Percentiles rank a stretch among this genome's conserved stretches.
phyloP scores from a whole-genome alignment of 2,888 invertebrate genomes.

The Mycalesis mineus region DNA sequence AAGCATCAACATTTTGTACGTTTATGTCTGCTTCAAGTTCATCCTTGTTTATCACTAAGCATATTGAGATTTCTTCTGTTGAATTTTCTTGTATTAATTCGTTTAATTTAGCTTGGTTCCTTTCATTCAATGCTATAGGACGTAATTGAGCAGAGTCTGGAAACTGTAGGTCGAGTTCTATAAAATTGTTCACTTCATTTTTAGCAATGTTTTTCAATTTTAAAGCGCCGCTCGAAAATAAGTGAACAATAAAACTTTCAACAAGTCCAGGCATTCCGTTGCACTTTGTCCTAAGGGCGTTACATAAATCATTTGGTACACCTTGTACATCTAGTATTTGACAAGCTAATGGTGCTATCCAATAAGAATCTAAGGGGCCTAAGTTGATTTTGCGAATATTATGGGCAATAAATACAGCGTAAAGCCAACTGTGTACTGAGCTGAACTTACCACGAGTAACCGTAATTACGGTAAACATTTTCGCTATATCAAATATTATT shows the following conservation, averaged over 20 bases:
- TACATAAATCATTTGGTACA: constrained; percentile 72
- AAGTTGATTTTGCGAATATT: constrained; percentile 64
- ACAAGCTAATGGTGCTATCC: constrained; percentile 76
- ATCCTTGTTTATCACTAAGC: constrained; percentile 53
- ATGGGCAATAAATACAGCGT: constrained; percentile 57
- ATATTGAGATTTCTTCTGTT: constrained; percentile 49
- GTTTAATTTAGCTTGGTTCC: constrained; percentile 51
- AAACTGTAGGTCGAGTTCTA: constrained; percentile 55
- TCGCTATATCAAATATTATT: constrained; percentile 49
- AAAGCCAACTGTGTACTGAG: constrained; percentile 59
- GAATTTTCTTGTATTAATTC: constrained; percentile 44
- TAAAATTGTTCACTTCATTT: constrained; percentile 44
- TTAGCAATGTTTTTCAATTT: constrained; percentile 51
- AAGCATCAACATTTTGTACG: constrained; percentile 63
- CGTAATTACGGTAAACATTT: constrained; percentile 56
- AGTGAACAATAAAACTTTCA: constrained; percentile 70
- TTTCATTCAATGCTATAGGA: constrained; percentile 53
- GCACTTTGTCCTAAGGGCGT: constrained; percentile 63
- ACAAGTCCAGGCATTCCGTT: constrained; percentile 74
- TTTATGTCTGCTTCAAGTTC: constrained; percentile 59
- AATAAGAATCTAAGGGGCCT: constrained; percentile 52
- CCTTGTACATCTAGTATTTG: constrained; percentile 79
- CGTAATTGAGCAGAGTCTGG: constrained; percentile 49
- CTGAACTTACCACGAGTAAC: constrained; percentile 61
- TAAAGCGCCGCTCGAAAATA: constrained; percentile 68